Evolutionary conservation across 2,113 vertebrate genomes (phyloP).

Genomic region (Probosciger aterrimus): DNA sequence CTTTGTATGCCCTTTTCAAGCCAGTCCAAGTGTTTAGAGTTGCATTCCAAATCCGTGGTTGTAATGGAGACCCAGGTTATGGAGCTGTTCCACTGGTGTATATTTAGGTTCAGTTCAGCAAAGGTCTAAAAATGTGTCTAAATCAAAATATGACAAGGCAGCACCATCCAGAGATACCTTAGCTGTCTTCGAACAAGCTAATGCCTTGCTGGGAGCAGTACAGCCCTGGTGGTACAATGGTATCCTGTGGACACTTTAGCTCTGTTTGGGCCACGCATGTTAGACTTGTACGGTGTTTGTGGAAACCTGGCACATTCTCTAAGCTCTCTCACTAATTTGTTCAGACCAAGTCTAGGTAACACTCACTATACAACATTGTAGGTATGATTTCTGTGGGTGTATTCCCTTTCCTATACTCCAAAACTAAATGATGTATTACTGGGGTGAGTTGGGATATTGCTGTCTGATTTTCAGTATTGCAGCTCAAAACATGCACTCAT

Average conservation of each 20-base stretch:
- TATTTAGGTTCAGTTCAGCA: neutral
- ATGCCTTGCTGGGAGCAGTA: neutral
- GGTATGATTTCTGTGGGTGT: neutral
- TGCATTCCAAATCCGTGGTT: neutral
- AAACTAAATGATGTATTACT: neutral
- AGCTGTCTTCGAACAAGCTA: neutral
- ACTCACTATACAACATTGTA: no score
- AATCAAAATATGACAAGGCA: neutral
- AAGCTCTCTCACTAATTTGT: neutral
- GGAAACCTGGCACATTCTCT: neutral
- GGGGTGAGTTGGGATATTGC: neutral
- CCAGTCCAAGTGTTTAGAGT: neutral
- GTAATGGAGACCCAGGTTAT: neutral
- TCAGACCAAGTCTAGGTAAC: neutral
- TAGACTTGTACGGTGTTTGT: neutral
- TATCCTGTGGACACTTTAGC: neutral
- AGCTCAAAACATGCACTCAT: neutral
- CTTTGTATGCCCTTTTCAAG: slow-evolving; percentile 6
- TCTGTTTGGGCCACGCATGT: neutral
- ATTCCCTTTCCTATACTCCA: neutral
- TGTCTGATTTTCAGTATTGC: neutral
- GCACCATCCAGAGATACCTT: neutral
- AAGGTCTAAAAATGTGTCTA: neutral
- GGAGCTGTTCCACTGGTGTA: neutral
- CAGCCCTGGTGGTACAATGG: neutral